A percentile compares a stretch with the other conserved stretches of the same genome.
Evolutionary conservation across 2,113 vertebrate genomes (phyloP).

Genomic region (Ctenodactylus gundi): DNA sequence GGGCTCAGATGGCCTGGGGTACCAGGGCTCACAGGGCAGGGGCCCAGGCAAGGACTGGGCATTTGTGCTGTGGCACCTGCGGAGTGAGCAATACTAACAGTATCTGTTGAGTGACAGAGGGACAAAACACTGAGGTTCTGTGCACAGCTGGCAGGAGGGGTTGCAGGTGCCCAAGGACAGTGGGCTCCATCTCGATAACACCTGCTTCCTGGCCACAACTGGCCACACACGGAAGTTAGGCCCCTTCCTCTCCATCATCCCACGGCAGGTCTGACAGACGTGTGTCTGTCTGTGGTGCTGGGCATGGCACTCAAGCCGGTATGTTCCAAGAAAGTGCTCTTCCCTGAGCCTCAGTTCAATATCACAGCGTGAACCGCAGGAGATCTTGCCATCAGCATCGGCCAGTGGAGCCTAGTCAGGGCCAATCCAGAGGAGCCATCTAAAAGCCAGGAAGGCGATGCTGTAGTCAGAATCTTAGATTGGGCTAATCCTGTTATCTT

Average conservation of each 20-base stretch:
- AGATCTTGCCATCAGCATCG: background rate
- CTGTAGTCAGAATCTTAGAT: background rate
- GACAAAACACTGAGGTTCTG: fast-evolving
- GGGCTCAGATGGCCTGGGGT: no score
- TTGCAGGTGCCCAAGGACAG: no score
- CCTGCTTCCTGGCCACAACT: background rate
- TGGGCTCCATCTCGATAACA: no score
- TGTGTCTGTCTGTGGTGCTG: background rate
- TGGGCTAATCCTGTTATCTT: background rate
- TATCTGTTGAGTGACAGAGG: background rate
- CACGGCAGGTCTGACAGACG: fast-evolving
- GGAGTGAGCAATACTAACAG: background rate
- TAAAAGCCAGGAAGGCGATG: background rate
- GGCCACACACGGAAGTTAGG: background rate
- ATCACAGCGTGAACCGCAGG: background rate
- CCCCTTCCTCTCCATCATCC: background rate
- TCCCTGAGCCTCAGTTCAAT: background rate
- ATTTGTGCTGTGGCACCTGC: background rate
- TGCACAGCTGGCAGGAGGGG: background rate
- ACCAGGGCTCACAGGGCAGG: background rate
- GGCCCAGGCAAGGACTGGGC: background rate
- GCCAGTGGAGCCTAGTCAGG: background rate
- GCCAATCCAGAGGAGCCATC: background rate
- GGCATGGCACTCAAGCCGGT: background rate
- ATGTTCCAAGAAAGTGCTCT: background rate